A percentile compares a stretch with the other conserved stretches of the same genome.
Evolutionary conservation across 2,888 invertebrate genomes (phyloP).

Genomic region (Pachycephus smyrnensis): DNA sequence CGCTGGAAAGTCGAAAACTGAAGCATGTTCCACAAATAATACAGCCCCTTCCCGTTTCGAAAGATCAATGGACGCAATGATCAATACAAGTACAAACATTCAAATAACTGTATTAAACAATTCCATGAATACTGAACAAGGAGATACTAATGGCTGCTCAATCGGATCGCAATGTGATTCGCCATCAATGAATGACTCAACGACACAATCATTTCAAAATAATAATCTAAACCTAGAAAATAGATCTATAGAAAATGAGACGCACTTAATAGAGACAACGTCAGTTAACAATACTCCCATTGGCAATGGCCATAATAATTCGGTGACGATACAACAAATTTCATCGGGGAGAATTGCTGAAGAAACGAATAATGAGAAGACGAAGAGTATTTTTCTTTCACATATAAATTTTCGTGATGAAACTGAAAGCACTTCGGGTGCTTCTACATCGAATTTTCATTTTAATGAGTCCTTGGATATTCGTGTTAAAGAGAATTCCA

Average conservation of each 20-base stretch:
- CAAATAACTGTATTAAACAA: background rate
- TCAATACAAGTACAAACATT: background rate
- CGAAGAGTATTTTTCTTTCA: constrained; percentile 14
- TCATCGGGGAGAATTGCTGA: background rate
- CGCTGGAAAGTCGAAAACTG: background rate
- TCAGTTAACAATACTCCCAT: background rate
- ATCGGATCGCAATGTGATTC: background rate
- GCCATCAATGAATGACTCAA: background rate
- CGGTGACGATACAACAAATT: background rate
- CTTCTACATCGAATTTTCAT: background rate
- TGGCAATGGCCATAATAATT: background rate
- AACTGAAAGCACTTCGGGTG: background rate
- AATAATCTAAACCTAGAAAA: background rate
- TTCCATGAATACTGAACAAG: background rate
- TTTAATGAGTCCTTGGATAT: background rate
- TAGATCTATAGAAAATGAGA: background rate
- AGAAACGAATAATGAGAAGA: constrained; percentile 10
- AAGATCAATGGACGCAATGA: background rate
- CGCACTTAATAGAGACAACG: background rate
- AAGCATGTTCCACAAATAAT: background rate
- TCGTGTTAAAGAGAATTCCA: constrained; percentile 6
- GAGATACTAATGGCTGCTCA: background rate
- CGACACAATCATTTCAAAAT: background rate
- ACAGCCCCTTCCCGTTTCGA: background rate
- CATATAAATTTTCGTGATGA: constrained; percentile 15